Percentiles rank a stretch among this genome's conserved stretches.
Conservation (phyloP, 1,140 invertebrate species). For the Drosophila pectinifera region DNA sequence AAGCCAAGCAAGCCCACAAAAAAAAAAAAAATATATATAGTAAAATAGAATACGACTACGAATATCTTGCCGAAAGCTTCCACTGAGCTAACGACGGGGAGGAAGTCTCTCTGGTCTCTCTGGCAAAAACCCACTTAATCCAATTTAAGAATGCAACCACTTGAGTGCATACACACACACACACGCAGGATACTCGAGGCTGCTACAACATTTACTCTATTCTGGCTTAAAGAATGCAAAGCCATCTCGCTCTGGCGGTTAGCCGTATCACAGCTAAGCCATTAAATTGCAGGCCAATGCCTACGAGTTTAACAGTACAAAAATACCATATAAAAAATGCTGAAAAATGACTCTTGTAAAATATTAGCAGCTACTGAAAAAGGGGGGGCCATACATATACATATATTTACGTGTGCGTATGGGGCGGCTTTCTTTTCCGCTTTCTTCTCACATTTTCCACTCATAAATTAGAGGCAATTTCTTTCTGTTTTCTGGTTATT, state of each 20-base stretch:
- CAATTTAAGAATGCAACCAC: constrained; percentile 81
- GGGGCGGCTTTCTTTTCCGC: constrained; percentile 2
- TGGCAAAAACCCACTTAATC: constrained; percentile 75
- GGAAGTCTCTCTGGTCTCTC: constrained; percentile 22
- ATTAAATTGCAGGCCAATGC: constrained; percentile 46
- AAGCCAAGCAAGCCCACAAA: constrained; percentile 54
- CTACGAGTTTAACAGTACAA: constrained; percentile 36
- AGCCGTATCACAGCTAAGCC: constrained; percentile 55
- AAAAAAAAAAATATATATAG: constrained; percentile 36
- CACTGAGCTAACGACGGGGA: constrained; percentile 11
- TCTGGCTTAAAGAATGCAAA: constrained; percentile 50
- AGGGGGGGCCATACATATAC: too few species aligned
- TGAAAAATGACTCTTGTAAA: constrained; percentile 54
- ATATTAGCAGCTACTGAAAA: constrained; percentile 53
- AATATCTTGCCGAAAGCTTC: constrained; percentile 39
- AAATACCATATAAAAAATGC: constrained; percentile 9
- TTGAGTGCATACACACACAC: constrained; percentile 60
- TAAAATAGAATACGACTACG: constrained; percentile 28
- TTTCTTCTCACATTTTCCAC: constrained; percentile 36
- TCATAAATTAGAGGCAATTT: constrained; percentile 68
- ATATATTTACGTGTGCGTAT: constrained; percentile 15
- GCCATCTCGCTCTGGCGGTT: constrained; percentile 37
- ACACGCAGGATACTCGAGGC: constrained; percentile 1
- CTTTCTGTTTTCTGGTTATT: constrained; percentile 38
- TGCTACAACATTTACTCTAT: constrained; percentile 28